Conservation (phyloP, 2,888 invertebrate genomes). For the Bimastos eiseni region DNA sequence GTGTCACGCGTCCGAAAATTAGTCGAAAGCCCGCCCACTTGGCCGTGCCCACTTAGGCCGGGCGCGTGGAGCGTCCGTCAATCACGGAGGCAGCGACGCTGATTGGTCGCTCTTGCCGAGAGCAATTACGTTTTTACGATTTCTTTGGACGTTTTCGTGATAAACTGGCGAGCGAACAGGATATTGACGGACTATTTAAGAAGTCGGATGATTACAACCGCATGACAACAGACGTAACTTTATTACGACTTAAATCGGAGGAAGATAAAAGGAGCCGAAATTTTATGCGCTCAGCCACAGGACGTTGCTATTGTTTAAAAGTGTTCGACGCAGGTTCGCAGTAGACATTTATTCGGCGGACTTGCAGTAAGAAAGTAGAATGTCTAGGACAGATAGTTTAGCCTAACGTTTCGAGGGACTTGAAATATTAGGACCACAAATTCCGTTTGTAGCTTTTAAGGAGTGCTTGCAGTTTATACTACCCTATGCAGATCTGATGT, state of each 20-base stretch:
- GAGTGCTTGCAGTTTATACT: background rate
- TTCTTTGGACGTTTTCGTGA: background rate
- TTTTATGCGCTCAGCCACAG: background rate
- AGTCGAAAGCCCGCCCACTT: background rate
- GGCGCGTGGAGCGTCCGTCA: background rate
- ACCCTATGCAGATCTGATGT: background rate
- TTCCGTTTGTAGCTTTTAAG: no score
- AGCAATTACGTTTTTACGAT: constrained; percentile 13
- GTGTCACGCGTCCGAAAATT: background rate
- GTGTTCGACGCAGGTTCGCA: background rate
- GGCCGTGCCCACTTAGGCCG: background rate
- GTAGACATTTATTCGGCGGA: background rate
- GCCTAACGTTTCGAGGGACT: background rate
- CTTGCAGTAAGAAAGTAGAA: background rate
- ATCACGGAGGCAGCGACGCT: background rate
- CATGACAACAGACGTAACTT: background rate
- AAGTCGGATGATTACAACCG: background rate
- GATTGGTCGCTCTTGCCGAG: background rate
- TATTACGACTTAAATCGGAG: background rate
- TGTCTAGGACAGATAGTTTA: background rate
- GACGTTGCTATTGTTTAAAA: background rate
- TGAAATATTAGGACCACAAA: background rate
- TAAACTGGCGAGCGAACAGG: background rate
- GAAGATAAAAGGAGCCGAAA: constrained; percentile 1
- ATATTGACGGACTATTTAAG: constrained; percentile 13